Evolutionary conservation across 2,797 vertebrate genomes (phyloP).

Genomic region (Pangasius larnaudii): DNA sequence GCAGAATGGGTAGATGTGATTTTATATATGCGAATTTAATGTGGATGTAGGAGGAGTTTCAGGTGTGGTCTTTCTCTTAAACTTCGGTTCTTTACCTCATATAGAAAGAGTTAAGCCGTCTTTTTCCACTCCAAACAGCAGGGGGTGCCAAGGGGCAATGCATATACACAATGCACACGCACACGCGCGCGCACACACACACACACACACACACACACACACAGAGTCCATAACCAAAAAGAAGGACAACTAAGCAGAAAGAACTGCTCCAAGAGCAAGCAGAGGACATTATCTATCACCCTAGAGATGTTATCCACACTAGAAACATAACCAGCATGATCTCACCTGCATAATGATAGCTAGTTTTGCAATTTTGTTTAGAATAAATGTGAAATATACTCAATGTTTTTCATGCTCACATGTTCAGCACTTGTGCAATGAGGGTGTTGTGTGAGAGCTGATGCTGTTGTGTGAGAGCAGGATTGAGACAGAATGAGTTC

Average conservation of each 20-base stretch:
- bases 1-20: not conserved
- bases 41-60: not conserved
- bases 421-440: not conserved
- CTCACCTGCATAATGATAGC: not conserved
- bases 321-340: not conserved
- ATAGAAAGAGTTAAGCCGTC: not conserved
- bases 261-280: not conserved
- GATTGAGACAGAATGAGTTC: not conserved
- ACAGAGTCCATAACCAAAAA: conserved; percentile 19
- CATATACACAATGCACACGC: conserved; percentile 16
- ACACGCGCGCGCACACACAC: conserved; percentile 19
- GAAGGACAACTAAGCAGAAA: conserved; percentile 11
- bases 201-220: conserved; percentile 28
- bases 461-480: not conserved
- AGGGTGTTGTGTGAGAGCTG: not conserved
- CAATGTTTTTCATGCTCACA: not conserved
- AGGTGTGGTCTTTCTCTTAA: not conserved
- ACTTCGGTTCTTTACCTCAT: not conserved
- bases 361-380: not conserved
- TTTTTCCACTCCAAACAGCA: conserved; percentile 39
- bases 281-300: not conserved
- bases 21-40: not conserved
- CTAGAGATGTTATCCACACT: not conserved
- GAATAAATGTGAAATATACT: not conserved
- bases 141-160: conserved; percentile 48